Evolutionary conservation across 1,140 invertebrate species (phyloP), one percentile per base, ranked within the genome.

Genomic region (Drosophila ogumai): DNA sequence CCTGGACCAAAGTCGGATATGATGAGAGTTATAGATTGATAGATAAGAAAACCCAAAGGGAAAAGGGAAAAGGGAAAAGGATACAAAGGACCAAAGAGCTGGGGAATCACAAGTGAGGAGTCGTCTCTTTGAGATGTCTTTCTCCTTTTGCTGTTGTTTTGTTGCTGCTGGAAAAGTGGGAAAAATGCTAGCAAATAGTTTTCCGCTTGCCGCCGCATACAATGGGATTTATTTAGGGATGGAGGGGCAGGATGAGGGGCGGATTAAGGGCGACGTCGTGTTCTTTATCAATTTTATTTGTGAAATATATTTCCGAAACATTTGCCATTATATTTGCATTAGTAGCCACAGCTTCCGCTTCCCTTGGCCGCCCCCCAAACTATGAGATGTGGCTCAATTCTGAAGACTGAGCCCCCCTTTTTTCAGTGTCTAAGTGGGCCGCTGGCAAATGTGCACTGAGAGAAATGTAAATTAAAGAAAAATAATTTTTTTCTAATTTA

Each of bases 281-380:
- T 63, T 47, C 86, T 90, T 90, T 90, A 90, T 85, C 85, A 90
- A 90, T 88, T 88, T 88, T 88, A 88, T 88, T 81, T 85, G 84
- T 81, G 78, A 81, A 90, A 88, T 90, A 88, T 90, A 90, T 88
- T 88, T 90, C 85, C 85, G 85, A 85, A 90, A 88, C 85, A 88
- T 90, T 88, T 88, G 81, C 81, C 85, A 88, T 88, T 88, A 90
- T 88, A 88, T 88, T 88, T 88, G 85, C 85, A 90, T 88, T 88
- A 88, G 85, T 88, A 69, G 85, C 78, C 85, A 84, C 69, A 79
- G 78, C 71, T 65, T 90, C 80, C 84, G 71, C 59, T 55, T 72
- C 58, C 75, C 67, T 49, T 69, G 47, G 58, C 17, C 38, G 38
- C 40, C 58, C 19, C 47, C 64, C 44, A 7, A 66, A 79, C 80